These are phyloP conservation scores for Sepiola atlantica DNA, from an alignment of 2,888 invertebrate genomes.

Conservation along the genomic window DNA sequence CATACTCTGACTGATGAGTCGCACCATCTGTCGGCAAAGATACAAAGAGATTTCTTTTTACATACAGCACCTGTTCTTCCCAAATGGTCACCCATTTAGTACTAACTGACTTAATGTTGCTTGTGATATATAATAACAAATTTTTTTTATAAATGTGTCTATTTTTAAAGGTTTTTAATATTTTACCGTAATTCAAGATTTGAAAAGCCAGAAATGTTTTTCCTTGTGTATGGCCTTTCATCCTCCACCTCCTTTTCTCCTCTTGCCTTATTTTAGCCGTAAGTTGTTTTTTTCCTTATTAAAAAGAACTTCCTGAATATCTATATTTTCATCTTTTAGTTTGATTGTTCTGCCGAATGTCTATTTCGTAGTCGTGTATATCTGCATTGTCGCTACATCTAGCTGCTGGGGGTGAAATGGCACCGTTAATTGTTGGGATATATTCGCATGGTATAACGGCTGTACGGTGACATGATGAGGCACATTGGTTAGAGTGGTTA, in stretches of 20 bases:
- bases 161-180: not conserved
- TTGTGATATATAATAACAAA: not conserved
- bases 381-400: not conserved
- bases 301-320: not conserved
- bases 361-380: not conserved
- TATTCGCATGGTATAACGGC: constrained; percentile 16
- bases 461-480: constrained; percentile 43
- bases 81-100: no score
- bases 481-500: constrained; percentile 39
- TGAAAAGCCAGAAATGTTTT: not conserved
- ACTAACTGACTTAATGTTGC: not conserved
- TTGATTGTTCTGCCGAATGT: not conserved
- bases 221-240: not conserved
- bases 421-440: not conserved
- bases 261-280: not conserved
- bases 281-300: not conserved
- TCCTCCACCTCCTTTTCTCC: not conserved
- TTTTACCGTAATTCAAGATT: not conserved
- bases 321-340: not conserved
- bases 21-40: no score
- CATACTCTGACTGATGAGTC: no score
- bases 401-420: constrained; percentile 1
- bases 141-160: not conserved
- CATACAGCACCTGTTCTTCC: no score
- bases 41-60: no score